Percentiles rank a stretch among this genome's conserved stretches.
These are phyloP conservation scores for Oncorhynchus kisutch DNA, from an alignment of 2,113 vertebrate genomes.

Conservation along the genomic window DNA sequence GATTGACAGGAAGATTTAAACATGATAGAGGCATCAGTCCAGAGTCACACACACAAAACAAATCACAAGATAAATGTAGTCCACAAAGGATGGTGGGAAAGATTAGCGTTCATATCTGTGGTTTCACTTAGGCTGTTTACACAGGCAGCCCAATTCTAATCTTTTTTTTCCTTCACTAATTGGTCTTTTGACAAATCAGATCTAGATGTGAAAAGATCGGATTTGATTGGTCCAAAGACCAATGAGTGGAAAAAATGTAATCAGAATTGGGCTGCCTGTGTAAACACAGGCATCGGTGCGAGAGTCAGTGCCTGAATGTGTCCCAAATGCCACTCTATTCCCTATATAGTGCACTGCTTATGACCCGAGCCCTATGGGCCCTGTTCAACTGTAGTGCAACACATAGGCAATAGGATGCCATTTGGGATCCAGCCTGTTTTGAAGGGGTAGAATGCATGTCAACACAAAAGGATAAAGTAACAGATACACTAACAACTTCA, in stretches of 20 bases:
- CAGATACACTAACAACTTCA: conserved; percentile 2
- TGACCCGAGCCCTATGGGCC: too few relatives aligned
- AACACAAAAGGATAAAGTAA: not conserved
- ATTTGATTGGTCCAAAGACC: too few relatives aligned
- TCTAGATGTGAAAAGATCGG: too few relatives aligned
- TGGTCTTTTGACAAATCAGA: too few relatives aligned
- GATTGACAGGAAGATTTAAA: not conserved
- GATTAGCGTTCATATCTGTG: conserved; percentile 10
- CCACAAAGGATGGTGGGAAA: not conserved
- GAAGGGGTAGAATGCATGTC: not conserved
- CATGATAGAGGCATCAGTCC: not conserved
- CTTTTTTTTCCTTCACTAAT: too few relatives aligned
- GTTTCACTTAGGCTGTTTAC: not conserved
- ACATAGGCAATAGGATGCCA: too few relatives aligned
- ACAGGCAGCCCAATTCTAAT: too few relatives aligned
- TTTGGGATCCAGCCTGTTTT: not conserved
- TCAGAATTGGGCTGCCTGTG: too few relatives aligned
- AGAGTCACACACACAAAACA: not conserved
- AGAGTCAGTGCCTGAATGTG: conserved; percentile 1
- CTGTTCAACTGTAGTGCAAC: too few relatives aligned
- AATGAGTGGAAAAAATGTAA: too few relatives aligned
- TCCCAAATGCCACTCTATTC: too few relatives aligned
- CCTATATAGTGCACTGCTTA: too few relatives aligned
- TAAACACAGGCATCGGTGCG: not conserved
- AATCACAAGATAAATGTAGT: not conserved